A percentile compares a stretch with the other conserved stretches of the same genome.
Evolutionary conservation across 2,113 vertebrate species (phyloP).

Genomic region (Pseudorectes ferrugineus): DNA sequence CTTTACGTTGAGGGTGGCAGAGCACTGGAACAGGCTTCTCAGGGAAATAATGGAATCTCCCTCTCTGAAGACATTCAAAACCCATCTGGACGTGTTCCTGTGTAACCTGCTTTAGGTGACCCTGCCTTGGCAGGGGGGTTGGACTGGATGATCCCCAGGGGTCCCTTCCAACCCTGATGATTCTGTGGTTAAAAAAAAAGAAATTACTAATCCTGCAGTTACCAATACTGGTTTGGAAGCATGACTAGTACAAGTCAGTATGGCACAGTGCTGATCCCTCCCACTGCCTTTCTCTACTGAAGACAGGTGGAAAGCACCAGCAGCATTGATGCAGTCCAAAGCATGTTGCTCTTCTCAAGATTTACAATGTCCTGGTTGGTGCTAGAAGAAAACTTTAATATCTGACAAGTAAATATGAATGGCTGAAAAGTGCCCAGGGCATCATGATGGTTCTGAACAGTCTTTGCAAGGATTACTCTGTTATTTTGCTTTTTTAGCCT

Average conservation of each 20-base stretch:
- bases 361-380: not conserved
- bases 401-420: not conserved
- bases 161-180: not conserved
- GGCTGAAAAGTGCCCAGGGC: not conserved
- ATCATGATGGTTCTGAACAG: not conserved
- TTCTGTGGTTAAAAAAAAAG: not conserved
- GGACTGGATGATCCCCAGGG: not conserved
- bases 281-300: not conserved
- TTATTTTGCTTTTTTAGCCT: not conserved
- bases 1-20: not conserved
- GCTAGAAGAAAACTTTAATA: not conserved
- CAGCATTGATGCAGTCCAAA: not conserved
- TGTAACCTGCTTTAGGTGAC: not conserved
- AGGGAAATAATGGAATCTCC: not conserved
- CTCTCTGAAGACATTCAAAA: not conserved
- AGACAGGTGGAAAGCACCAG: not conserved
- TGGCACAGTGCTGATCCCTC: not conserved
- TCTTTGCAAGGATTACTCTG: not conserved
- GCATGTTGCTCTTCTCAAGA: not conserved
- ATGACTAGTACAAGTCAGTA: not conserved
- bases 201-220: not conserved
- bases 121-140: not conserved
- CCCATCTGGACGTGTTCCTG: not conserved
- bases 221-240: not conserved
- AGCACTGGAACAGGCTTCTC: not conserved